Evolutionary conservation across 2,797 vertebrate species (phyloP).

Genomic region (Euthynnus affinis): DNA sequence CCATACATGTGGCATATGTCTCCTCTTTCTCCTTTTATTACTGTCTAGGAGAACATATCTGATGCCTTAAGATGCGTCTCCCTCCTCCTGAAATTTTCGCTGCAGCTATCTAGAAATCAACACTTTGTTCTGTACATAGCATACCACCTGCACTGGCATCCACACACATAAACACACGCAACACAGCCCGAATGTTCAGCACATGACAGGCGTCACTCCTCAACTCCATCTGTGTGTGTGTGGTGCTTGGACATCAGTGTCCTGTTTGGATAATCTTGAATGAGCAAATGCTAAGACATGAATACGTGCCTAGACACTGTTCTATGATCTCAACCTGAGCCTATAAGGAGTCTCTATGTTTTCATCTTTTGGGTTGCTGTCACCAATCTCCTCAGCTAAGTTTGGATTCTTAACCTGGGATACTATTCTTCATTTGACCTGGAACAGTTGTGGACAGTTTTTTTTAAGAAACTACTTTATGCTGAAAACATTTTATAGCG

Average conservation of each 20-base stretch:
- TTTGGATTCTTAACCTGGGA: not conserved
- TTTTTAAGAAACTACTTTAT: not conserved
- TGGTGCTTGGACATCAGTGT: constrained; percentile 3
- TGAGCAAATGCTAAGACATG: not conserved
- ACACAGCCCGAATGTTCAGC: constrained; percentile 23
- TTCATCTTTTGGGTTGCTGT: not conserved
- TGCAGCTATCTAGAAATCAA: constrained; percentile 12
- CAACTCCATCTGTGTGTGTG: constrained; percentile 38
- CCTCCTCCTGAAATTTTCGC: not conserved
- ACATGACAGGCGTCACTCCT: constrained; percentile 50
- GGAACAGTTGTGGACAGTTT: constrained; percentile 4
- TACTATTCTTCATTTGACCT: not conserved
- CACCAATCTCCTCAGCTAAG: not conserved
- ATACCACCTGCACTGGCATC: constrained; percentile 32
- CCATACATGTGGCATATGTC: not conserved
- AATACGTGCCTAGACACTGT: not conserved
- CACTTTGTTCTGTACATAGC: constrained; percentile 39
- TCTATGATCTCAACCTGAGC: constrained; percentile 7
- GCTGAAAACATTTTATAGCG: not conserved
- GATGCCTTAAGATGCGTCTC: not conserved
- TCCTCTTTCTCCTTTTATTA: not conserved
- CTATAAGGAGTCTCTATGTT: not conserved
- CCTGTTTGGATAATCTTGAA: not conserved
- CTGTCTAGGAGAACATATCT: not conserved
- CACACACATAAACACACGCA: not conserved